Evolutionary conservation across 2,888 invertebrate genomes (phyloP), one percentile per base, ranked within the genome.

Genomic region (Petrolisthes manimaculis): DNA sequence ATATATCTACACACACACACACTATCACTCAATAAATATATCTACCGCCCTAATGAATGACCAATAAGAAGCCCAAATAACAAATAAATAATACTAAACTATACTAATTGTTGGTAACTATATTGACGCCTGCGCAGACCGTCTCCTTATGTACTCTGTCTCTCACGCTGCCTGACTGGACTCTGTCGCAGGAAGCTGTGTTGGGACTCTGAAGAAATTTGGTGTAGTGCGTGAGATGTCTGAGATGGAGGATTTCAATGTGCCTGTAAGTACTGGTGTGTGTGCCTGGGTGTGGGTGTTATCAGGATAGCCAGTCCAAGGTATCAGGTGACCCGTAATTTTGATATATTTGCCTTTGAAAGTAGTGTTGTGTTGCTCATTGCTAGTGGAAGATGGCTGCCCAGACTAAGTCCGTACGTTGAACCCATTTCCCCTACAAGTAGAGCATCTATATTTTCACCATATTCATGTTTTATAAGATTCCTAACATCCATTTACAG

Each of bases 331-430:
- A 24, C 18, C 61, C 5, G 24, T 51, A 6, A 24, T 51, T 75
- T 61, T 21, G 51, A 6, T 54, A 51, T 54, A 61, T 82, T 77
- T 54, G n/a, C 56, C 6, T 75, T n/a, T 51, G 61, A 69, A 81
- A 75, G 37, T 81, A 56, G 80, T 24, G 53, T 56, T 74, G 61
- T 80, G 56, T 51, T 53, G n/a, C 69, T n/a, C 53, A 69, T n/a
- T 21, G 78, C 53, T 69, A 75, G 82, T 82, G 82, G 81, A 81
- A 78, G 77, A 77, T 86, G 84, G 83, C 84, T 54, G 86, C 86
- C 86, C n/a, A 81, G 82, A 86, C 86, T 86, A 86, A 75, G 86
- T 86, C 53, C 86, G 81, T 82, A 86, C 82, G 82, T 82, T 82
- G 86, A 82, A 82, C 81, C 86, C 81, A 69, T 86, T 86, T 82